Evolutionary conservation across 2,888 invertebrate species (phyloP), one percentile per base, ranked within the genome.

Genomic region (Aspidiotus destructor): DNA sequence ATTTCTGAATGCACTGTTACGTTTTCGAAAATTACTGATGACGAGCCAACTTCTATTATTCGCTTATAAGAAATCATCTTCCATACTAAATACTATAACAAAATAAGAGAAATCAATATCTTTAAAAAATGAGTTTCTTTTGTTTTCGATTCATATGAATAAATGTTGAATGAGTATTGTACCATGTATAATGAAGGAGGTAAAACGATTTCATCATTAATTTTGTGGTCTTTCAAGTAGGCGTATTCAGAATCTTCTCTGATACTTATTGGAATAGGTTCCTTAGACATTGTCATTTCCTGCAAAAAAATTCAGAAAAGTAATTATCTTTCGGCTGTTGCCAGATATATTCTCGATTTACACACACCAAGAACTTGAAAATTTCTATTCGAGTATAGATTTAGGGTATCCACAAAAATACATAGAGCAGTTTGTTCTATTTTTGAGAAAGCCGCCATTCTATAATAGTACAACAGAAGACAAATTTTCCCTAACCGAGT

Each of bases 171-270:
- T 28, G 28, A 11, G 58, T 10, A 8, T 28, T 53, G 15, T 52
- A 62, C 62, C 62, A 62, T 16, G 62, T 16, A 62, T 11, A 62
- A 62, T 16, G 62, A 15, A 11, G 62, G 52, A 17, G 62, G 62
- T 62, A 62, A 52, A 8, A 62, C 28, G 7, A 8, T 8, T 11
- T 17, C 3, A 11, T 52, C 52, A 2, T 62, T 48, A 13, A 62
- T 17, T 52, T 5, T 15, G 52, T 62, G 62, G 13, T 40, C 7
- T 48, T 17, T 52, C 17, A 62, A 17, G 28, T 16, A 62, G n/a
- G 16, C 52, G 28, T 44, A 62, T 5, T 62, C 62, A 5, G 62
- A 9, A 17, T 52, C 52, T 10, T 48, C 52, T 17, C 52, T 62
- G 15, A 62, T 16, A 5, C 53, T n/a, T 11, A 62, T 28, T 1